These are phyloP conservation scores for Malurus leucopterus DNA, from an alignment of 2,797 vertebrate species.

Conservation along the genomic window DNA sequence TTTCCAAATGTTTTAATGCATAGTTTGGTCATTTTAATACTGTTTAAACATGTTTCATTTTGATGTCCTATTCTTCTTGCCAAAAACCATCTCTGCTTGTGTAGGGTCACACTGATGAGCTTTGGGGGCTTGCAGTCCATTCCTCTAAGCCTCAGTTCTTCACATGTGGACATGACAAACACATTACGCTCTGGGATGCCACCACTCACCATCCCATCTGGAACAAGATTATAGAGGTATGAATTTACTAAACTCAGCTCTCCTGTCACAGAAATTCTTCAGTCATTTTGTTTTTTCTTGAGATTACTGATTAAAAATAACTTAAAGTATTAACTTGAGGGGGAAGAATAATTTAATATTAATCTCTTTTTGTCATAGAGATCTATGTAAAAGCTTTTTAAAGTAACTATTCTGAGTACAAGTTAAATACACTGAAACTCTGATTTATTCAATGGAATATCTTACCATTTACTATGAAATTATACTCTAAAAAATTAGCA, in stretches of 20 bases:
- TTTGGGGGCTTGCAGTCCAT: slow-evolving; percentile 93
- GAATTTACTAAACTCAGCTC: background rate
- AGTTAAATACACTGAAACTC: background rate
- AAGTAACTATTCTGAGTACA: background rate
- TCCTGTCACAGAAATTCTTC: background rate
- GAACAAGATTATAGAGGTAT: slow-evolving; percentile 91
- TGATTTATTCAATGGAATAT: background rate
- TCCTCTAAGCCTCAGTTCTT: slow-evolving; percentile 89
- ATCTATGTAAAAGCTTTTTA: background rate
- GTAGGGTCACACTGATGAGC: slow-evolving; percentile 94
- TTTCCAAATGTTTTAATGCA: background rate
- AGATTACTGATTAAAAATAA: background rate
- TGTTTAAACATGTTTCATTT: background rate
- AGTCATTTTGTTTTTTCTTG: background rate
- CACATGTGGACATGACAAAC: slow-evolving; percentile 92
- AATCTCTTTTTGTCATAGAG: background rate
- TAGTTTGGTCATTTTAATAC: background rate
- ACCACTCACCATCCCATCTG: slow-evolving; percentile 87
- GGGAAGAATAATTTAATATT: background rate
- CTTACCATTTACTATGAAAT: background rate
- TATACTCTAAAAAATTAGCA: background rate
- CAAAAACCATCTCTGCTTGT: slow-evolving; percentile 1
- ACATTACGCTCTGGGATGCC: slow-evolving; percentile 92
- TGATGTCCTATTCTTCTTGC: background rate
- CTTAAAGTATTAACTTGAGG: background rate